Percentiles rank a stretch among this genome's conserved stretches.
Conservation (phyloP, 2,113 vertebrate species). For the Heterochromis multidens region DNA sequence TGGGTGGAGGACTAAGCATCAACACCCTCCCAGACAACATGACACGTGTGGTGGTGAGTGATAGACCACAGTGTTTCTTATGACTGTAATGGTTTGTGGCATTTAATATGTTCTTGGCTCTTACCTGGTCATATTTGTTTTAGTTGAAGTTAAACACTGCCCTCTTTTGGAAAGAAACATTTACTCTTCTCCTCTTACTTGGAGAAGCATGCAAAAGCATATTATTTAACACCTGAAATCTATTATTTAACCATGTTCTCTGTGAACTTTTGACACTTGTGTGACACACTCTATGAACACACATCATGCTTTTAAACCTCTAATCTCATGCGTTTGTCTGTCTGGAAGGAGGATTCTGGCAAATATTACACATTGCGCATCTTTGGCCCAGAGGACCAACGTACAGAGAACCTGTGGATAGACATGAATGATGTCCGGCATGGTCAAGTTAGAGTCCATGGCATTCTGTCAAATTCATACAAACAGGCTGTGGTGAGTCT, state of each 20-base stretch:
- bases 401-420: conserved; percentile 80
- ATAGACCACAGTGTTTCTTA: neutral
- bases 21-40: conserved; percentile 80
- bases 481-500: conserved; percentile 87
- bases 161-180: conserved; percentile 35
- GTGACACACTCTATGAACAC: neutral
- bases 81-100: conserved; percentile 19
- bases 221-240: neutral
- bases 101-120: conserved; percentile 10
- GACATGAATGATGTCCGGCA: conserved; percentile 76
- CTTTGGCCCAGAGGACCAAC: conserved; percentile 75
- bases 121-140: conserved; percentile 33
- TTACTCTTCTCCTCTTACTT: neutral
- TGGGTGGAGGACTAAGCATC: conserved; percentile 79
- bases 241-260: neutral
- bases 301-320: neutral
- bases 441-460: conserved; percentile 82
- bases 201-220: neutral
- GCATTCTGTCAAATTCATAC: conserved; percentile 88
- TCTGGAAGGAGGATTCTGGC: conserved; percentile 81
- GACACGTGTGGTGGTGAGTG: conserved; percentile 84
- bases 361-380: conserved; percentile 84
- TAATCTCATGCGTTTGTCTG: conserved; percentile 12
- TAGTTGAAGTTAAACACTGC: conserved; percentile 43
- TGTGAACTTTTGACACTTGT: neutral